These are phyloP conservation scores for Agriopis leucophaearia DNA, from an alignment of 2,888 invertebrate species.

Conservation along the genomic window DNA sequence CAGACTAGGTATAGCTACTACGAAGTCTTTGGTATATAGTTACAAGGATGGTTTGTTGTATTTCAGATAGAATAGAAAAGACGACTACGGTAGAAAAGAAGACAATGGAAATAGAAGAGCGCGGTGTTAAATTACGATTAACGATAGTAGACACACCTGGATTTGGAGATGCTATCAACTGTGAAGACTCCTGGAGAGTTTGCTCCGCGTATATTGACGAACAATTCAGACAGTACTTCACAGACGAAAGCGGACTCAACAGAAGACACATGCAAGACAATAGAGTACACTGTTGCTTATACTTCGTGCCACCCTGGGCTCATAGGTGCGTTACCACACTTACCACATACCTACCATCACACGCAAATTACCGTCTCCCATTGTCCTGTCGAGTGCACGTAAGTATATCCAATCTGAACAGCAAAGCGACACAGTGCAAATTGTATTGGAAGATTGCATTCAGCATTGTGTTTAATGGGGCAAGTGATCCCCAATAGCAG, in stretches of 20 bases:
- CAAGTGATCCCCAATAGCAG: constrained; percentile 54
- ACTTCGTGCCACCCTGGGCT: constrained; percentile 98
- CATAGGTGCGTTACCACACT: constrained; percentile 89
- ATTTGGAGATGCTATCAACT: constrained; percentile 97
- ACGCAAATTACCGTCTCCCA: constrained; percentile 18
- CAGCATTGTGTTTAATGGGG: constrained; percentile 57
- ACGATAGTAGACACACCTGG: constrained; percentile 99
- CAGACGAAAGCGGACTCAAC: constrained; percentile 97
- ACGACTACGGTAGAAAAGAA: constrained; percentile 91
- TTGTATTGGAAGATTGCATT: constrained; percentile 32
- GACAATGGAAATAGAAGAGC: constrained; percentile 98
- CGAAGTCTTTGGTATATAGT: too few relatives aligned
- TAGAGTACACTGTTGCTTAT: constrained; percentile 97
- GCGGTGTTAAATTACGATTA: constrained; percentile 95
- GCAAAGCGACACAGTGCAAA: constrained; percentile 19
- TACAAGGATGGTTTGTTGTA: too few relatives aligned
- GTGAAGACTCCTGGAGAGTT: constrained; percentile 97
- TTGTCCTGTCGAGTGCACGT: constrained; percentile 37
- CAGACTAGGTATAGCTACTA: too few relatives aligned
- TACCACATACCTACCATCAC: constrained; percentile 20
- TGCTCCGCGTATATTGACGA: constrained; percentile 97
- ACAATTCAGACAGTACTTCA: constrained; percentile 93
- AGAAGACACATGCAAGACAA: constrained; percentile 98
- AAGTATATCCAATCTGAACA: background rate
- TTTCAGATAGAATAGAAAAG: constrained; percentile 88